Base-by-base conservation (phyloP, 2,113 vertebrate genomes). In the Tauraco erythrolophus region DNA sequence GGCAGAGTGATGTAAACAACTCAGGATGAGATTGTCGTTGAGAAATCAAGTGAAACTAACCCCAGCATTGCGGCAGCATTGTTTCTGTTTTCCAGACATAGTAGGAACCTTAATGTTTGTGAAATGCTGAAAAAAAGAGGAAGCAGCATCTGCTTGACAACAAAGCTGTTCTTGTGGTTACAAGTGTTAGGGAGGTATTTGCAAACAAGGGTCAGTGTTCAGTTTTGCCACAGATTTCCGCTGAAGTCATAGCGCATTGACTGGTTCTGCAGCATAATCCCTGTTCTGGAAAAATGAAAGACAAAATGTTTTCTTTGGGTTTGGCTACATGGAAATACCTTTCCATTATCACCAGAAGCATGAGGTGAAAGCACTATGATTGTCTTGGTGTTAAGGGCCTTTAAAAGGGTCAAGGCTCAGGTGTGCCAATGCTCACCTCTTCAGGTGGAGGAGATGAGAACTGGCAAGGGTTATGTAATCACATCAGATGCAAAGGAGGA, bases 11-110 rank as follows among this genome's bases (percentile, higher is more conserved):
- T 74, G 54, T 91, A 92, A 96, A 95, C 83, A 96, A 71, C 51
- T 68, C 23, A 30, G 68, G 33, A 64, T 43, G 53, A 79, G 27
- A 60, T 45, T 45, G 33, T 28, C 84, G 30, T 86, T 92, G 80
- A 64, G 77, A 90, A 96, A 84, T 77, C 64, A 41, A 92, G 64
- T 24, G 58, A 94, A 95, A 91, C 71, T 85, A 89, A 54, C 19
- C 41, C 68, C 21, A 68, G 45, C 9, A 48, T 80, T 53, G 53
- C 68, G 3, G 0, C 35, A 68, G 77, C 16, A 76, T 57, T 80
- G 13, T 60, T 94, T 50, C 53, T 91, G 1, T 83, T 92, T 92
- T 82, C 33, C 76, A 62, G 61, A 31, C 6, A 7, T 1, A 25
- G 66, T 4, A 30, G 46, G 68, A 93, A 76, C 33, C 39, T 58